These are phyloP conservation scores for Oscheius sp. DNA, from an alignment of 2,888 invertebrate genomes.

Conservation along the genomic window DNA sequence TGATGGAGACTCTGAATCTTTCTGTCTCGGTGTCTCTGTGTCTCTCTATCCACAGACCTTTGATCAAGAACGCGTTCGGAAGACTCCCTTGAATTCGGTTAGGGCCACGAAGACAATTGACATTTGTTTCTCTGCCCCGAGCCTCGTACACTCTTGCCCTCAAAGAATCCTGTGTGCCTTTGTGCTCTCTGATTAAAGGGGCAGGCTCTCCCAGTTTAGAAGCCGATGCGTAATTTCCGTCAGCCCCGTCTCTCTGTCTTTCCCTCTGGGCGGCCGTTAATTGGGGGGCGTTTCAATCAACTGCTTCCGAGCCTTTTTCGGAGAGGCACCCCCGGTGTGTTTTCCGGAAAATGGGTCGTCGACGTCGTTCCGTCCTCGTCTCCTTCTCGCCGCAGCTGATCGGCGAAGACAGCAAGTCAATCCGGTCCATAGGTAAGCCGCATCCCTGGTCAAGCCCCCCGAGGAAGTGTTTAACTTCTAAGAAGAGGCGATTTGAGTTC, in stretches of 20 bases:
- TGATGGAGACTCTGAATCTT: no score
- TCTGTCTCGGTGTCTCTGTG: no score
- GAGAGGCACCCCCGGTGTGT: conserved; percentile 11
- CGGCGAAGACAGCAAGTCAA: conserved; percentile 1
- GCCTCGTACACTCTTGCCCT: neutral
- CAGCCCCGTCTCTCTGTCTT: neutral
- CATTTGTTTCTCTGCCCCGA: conserved; percentile 1
- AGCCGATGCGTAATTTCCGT: neutral
- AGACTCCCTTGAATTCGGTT: neutral
- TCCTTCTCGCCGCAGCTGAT: neutral
- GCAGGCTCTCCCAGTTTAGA: neutral
- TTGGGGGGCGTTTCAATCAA: conserved; percentile 33
- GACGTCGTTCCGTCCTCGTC: conserved; percentile 8
- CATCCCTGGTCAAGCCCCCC: no score
- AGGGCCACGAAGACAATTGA: neutral
- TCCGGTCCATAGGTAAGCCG: conserved; percentile 25
- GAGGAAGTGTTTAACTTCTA: no score
- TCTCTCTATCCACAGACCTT: no score
- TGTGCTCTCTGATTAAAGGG: neutral
- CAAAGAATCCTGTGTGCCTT: neutral
- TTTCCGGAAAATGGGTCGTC: conserved; percentile 22
- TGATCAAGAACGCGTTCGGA: no score
- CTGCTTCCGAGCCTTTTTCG: neutral
- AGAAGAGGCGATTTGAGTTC: no score
- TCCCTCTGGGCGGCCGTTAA: conserved; percentile 15